These are phyloP conservation scores for Ganaspis brasiliensis DNA, from an alignment of 2,888 invertebrate genomes.

Conservation along the genomic window DNA sequence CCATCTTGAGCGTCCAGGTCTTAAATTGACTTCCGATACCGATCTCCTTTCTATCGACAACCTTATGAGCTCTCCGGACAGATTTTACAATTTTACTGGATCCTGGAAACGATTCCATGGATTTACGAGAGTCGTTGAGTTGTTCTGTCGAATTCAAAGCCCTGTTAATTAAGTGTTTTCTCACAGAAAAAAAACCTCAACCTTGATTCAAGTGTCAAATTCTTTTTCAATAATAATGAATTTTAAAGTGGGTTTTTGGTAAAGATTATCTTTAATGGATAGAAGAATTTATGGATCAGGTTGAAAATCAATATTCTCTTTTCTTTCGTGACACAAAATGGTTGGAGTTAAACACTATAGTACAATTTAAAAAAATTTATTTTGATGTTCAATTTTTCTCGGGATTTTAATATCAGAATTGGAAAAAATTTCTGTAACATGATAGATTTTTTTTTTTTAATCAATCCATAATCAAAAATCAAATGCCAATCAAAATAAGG, in stretches of 20 bases:
- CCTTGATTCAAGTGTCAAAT: slow-evolving; percentile 69
- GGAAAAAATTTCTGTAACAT: too few relatives aligned
- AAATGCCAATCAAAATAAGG: background rate
- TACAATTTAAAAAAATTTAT: too few relatives aligned
- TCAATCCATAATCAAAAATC: too few relatives aligned
- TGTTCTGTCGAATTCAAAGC: slow-evolving; percentile 73
- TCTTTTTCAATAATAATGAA: slow-evolving; percentile 64
- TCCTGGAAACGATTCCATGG: slow-evolving; percentile 73
- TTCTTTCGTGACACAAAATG: background rate
- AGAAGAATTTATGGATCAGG: slow-evolving; percentile 8
- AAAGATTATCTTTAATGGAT: slow-evolving; percentile 16
- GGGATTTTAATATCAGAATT: too few relatives aligned
- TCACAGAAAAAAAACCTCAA: slow-evolving; percentile 68
- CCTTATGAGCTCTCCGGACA: slow-evolving; percentile 68
- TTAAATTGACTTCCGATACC: slow-evolving; percentile 77
- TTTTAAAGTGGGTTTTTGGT: background rate
- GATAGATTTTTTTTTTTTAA: too few relatives aligned
- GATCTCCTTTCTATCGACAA: slow-evolving; percentile 77
- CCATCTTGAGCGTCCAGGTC: slow-evolving; percentile 72
- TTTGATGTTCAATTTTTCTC: too few relatives aligned
- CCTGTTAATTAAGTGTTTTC: slow-evolving; percentile 77
- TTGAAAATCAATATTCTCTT: background rate
- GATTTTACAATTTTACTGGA: slow-evolving; percentile 64
- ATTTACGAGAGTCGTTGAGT: slow-evolving; percentile 73
- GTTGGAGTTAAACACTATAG: too few relatives aligned